Evolutionary conservation across 1,140 invertebrate species (phyloP).

Genomic region (Triops longicaudatus): DNA sequence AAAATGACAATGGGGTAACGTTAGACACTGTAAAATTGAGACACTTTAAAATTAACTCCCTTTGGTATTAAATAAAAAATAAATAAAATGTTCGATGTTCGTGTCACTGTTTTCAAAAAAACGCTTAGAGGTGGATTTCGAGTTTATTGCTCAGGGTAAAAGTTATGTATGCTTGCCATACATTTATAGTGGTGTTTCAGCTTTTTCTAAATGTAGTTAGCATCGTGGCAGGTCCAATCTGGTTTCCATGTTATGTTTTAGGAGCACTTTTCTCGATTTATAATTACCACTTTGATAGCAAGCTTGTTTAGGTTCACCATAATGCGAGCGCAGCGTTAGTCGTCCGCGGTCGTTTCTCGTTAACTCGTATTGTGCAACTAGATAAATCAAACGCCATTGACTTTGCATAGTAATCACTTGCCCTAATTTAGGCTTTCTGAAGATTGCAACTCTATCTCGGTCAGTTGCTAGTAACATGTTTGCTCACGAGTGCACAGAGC

Average conservation of each 20-base stretch:
- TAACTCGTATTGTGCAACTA: background rate
- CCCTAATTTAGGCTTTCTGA: background rate
- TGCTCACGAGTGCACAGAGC: background rate
- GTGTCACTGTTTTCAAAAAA: no score
- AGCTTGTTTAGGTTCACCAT: background rate
- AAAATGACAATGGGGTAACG: background rate
- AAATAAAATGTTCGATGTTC: no score
- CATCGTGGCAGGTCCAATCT: background rate
- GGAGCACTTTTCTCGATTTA: background rate
- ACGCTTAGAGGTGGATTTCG: no score
- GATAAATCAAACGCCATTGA: slow-evolving; percentile 1
- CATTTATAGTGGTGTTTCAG: background rate
- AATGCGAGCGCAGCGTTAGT: background rate
- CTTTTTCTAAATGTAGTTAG: background rate
- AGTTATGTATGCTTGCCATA: background rate
- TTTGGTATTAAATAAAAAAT: no score
- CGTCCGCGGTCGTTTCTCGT: background rate
- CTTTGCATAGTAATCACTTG: slow-evolving; percentile 3
- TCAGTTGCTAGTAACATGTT: background rate
- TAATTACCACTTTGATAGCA: slow-evolving; percentile 1
- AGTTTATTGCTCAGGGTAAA: background rate
- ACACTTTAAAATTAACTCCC: no score
- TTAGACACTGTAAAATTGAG: background rate
- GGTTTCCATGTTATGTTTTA: background rate
- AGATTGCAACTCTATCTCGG: background rate